These are phyloP conservation scores for Sebastes cheni DNA, from an alignment of 2,797 vertebrate genomes.

Conservation along the genomic window DNA sequence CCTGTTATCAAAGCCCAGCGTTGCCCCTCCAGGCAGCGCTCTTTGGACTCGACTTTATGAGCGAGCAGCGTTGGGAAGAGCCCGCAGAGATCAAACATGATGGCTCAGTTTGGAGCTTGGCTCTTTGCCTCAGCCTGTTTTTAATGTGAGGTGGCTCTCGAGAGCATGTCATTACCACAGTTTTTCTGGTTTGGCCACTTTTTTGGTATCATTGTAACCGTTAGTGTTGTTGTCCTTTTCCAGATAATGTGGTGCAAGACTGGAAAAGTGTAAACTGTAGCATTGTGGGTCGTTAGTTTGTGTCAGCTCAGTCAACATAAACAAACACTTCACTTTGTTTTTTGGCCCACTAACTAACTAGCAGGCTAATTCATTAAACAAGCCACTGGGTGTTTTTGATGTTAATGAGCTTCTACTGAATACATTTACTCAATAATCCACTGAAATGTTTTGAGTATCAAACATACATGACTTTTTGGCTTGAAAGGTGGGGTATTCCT, in stretches of 20 bases:
- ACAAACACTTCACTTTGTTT: not conserved
- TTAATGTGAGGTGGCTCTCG: constrained; percentile 30
- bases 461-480: not conserved
- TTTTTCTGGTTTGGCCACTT: not conserved
- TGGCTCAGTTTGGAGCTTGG: constrained; percentile 17
- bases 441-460: not conserved
- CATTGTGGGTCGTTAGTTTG: not conserved
- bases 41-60: constrained; percentile 52
- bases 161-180: constrained; percentile 7
- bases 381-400: not conserved
- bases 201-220: not conserved
- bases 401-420: not conserved
- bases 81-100: constrained; percentile 53
- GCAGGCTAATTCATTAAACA: not conserved
- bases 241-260: not conserved
- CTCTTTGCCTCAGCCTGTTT: constrained; percentile 18
- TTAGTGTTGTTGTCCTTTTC: not conserved
- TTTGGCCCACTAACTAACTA: not conserved
- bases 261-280: too few species aligned
- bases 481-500: not conserved
- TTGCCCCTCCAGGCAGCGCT: constrained; percentile 48
- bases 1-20: constrained; percentile 55
- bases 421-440: not conserved
- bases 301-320: not conserved
- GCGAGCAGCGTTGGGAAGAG: constrained; percentile 18